Conservation (phyloP, 2,888 invertebrate species). For the Tetragonula carbonaria region DNA sequence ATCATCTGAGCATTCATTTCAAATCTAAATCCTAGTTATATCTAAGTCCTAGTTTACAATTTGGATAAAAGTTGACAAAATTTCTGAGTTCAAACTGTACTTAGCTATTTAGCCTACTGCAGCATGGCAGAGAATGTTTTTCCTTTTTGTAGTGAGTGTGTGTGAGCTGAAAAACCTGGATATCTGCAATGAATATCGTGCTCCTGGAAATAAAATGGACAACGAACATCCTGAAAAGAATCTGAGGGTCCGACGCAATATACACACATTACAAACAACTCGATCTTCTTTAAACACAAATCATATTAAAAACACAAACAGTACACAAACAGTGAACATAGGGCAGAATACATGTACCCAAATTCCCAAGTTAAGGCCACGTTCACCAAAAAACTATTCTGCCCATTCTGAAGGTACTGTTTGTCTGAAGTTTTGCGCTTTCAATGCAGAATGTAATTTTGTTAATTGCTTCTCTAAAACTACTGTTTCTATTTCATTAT, state of each 20-base stretch:
- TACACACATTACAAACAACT: conserved; percentile 75
- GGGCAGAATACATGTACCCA: conserved; percentile 79
- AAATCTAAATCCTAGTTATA: conserved; percentile 36
- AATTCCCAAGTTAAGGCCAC: conserved; percentile 80
- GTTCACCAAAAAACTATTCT: conserved; percentile 79
- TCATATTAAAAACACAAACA: conserved; percentile 76
- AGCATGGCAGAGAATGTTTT: conserved; percentile 82
- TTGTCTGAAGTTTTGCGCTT: conserved; percentile 69
- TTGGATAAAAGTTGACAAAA: conserved; percentile 19
- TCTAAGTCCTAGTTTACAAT: conserved; percentile 23
- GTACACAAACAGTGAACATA: conserved; percentile 78
- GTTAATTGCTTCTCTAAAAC: conserved; percentile 40
- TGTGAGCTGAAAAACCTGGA: conserved; percentile 83
- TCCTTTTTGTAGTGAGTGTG: conserved; percentile 82
- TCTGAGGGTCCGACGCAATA: conserved; percentile 77
- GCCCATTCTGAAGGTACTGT: conserved; percentile 81
- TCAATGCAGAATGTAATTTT: conserved; percentile 54
- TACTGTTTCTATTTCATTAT: conserved; percentile 26
- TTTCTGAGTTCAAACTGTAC: conserved; percentile 46
- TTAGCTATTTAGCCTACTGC: conserved; percentile 75
- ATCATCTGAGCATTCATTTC: conserved; percentile 32
- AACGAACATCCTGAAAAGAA: conserved; percentile 77
- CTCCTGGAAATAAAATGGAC: conserved; percentile 75
- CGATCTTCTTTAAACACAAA: conserved; percentile 74
- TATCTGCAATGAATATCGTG: conserved; percentile 77